A percentile compares a stretch with the other conserved stretches of the same genome.
Conservation (phyloP, 1,140 invertebrate genomes). For the Caerostris darwini region DNA sequence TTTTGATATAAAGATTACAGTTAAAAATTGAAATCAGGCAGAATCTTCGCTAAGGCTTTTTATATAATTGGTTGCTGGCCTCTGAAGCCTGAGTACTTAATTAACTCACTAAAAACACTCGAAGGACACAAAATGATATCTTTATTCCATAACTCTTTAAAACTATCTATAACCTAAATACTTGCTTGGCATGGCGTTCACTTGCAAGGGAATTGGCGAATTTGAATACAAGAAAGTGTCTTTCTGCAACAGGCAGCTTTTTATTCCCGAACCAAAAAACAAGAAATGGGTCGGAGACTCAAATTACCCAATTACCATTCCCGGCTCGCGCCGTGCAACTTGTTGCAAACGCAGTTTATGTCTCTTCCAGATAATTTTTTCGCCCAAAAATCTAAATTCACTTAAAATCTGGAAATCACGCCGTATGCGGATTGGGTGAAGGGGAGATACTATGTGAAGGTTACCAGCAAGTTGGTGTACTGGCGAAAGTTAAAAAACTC, state of each 20-base stretch:
- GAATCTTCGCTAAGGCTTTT: too few relatives aligned
- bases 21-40: too few relatives aligned
- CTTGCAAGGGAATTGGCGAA: constrained; percentile 13
- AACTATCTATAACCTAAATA: constrained; percentile 43
- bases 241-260: constrained; percentile 20
- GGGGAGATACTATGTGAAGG: neutral
- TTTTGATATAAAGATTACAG: too few relatives aligned
- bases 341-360: constrained; percentile 21
- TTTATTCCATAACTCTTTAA: constrained; percentile 37
- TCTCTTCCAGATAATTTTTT: neutral
- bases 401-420: neutral
- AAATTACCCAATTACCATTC: constrained; percentile 42
- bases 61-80: neutral
- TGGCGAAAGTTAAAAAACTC: constrained; percentile 1
- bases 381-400: constrained; percentile 39
- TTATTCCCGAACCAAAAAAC: neutral
- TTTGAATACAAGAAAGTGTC: constrained; percentile 24
- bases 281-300: constrained; percentile 15
- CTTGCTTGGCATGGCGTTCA: neutral
- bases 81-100: neutral
- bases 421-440: neutral
- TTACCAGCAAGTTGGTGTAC: neutral
- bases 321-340: neutral
- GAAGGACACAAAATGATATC: neutral
- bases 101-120: constrained; percentile 11